phyloP scores from a whole-genome alignment of 2,113 vertebrate species.

The Microcebus tavaratra region DNA sequence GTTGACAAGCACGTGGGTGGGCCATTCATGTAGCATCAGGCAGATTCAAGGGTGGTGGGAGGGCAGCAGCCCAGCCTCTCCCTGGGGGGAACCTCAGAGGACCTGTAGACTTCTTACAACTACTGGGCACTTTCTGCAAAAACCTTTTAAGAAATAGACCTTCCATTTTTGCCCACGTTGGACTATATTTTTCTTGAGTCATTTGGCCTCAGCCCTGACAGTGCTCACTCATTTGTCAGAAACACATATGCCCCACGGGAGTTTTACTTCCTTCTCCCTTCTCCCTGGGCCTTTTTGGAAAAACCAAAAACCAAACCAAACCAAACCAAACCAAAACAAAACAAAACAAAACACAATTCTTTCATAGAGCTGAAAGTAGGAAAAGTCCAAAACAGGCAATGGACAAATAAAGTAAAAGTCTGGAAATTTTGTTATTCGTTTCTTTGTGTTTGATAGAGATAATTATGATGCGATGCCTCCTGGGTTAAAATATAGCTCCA shows the following conservation, averaged over 20 bases:
- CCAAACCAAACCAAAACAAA: too few species aligned
- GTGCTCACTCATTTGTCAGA: not conserved
- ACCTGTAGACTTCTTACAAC: fast-evolving
- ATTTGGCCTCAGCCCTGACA: not conserved
- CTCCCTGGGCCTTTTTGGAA: not conserved
- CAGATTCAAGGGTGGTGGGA: too few species aligned
- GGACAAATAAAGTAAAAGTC: not conserved
- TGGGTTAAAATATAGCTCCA: not conserved
- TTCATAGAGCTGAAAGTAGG: not conserved
- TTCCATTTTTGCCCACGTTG: not conserved
- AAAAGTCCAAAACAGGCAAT: not conserved
- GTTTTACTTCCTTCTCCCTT: not conserved
- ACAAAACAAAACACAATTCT: not conserved
- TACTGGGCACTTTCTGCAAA: not conserved
- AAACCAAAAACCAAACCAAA: too few species aligned
- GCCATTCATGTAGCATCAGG: fast-evolving
- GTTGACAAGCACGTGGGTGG: not conserved
- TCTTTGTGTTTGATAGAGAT: not conserved
- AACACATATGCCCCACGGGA: not conserved
- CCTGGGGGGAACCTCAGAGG: not conserved
- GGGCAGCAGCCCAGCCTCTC: fast-evolving
- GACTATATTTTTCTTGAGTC: not conserved
- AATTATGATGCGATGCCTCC: not conserved
- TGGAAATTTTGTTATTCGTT: not conserved
- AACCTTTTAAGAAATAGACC: not conserved